Evolutionary conservation across 1,140 invertebrate species (phyloP).

Genomic region (Arctopsyche grandis): DNA sequence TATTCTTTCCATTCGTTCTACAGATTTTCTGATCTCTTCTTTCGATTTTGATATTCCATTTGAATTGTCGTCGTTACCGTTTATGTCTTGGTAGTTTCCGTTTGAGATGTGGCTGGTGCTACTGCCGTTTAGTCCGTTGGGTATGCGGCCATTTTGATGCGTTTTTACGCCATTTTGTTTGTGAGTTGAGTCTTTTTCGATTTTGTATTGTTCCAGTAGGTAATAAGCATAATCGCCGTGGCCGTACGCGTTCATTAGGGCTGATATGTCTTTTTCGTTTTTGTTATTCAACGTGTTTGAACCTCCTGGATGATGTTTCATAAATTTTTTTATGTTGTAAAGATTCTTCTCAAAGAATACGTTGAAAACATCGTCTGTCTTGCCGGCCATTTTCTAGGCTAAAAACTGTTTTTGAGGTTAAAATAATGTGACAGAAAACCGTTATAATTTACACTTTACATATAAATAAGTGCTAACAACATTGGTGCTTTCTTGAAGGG

Average conservation of each 20-base stretch:
- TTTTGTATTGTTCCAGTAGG: slow-evolving; percentile 69
- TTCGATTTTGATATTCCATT: neutral
- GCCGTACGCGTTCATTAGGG: slow-evolving; percentile 65
- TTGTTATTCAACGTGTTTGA: slow-evolving; percentile 67
- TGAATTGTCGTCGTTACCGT: neutral
- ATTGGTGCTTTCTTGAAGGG: too few relatives aligned
- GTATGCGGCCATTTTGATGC: neutral
- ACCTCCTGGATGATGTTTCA: slow-evolving; percentile 73
- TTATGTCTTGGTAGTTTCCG: too few relatives aligned
- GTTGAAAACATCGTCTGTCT: slow-evolving; percentile 54
- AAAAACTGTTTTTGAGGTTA: neutral
- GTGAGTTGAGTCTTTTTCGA: neutral
- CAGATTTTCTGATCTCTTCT: neutral
- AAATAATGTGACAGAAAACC: too few relatives aligned
- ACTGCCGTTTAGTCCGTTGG: neutral
- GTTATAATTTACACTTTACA: too few relatives aligned
- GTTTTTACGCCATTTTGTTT: neutral
- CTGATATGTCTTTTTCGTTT: slow-evolving; percentile 65
- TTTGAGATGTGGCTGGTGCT: too few relatives aligned
- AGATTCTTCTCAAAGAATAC: slow-evolving; percentile 59
- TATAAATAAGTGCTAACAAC: too few relatives aligned
- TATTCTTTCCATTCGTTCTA: slow-evolving; percentile 47
- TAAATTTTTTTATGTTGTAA: slow-evolving; percentile 69
- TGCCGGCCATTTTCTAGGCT: slow-evolving; percentile 1
- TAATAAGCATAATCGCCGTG: slow-evolving; percentile 73